Conservation (phyloP, 2,888 invertebrate species). For the Ferrisia virgata region DNA sequence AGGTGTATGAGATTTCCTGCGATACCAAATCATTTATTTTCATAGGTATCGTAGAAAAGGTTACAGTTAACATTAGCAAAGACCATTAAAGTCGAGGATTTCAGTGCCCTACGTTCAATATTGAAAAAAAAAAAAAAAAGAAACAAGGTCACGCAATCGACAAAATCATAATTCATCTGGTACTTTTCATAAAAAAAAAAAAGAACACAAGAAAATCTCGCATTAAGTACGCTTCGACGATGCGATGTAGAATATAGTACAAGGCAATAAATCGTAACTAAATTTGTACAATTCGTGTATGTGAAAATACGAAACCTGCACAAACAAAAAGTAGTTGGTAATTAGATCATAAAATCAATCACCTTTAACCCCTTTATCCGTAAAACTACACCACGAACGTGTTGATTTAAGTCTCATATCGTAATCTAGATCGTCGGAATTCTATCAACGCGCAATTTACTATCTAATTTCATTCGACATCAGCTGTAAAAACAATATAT, state of each 20-base stretch:
- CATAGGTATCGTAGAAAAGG: too few relatives aligned
- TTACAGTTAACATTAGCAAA: too few relatives aligned
- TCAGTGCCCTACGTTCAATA: too few relatives aligned
- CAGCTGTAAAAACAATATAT: neutral
- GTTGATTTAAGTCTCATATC: neutral
- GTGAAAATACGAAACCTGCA: too few relatives aligned
- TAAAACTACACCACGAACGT: neutral
- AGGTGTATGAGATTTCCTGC: too few relatives aligned
- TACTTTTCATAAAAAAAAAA: neutral
- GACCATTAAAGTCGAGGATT: too few relatives aligned
- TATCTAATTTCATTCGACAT: neutral
- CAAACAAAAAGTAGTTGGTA: neutral
- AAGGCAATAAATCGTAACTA: neutral
- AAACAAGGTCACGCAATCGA: neutral
- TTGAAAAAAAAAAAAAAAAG: too few relatives aligned
- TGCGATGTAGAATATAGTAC: neutral
- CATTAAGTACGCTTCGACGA: neutral
- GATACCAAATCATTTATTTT: too few relatives aligned
- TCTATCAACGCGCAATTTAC: neutral
- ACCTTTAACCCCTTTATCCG: neutral
- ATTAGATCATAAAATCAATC: neutral
- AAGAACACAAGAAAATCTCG: neutral
- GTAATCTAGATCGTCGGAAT: neutral
- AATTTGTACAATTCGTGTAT: neutral
- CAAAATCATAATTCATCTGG: neutral